These are phyloP conservation scores for Apotomis betuletana DNA, from an alignment of 2,888 invertebrate genomes.

Conservation along the genomic window DNA sequence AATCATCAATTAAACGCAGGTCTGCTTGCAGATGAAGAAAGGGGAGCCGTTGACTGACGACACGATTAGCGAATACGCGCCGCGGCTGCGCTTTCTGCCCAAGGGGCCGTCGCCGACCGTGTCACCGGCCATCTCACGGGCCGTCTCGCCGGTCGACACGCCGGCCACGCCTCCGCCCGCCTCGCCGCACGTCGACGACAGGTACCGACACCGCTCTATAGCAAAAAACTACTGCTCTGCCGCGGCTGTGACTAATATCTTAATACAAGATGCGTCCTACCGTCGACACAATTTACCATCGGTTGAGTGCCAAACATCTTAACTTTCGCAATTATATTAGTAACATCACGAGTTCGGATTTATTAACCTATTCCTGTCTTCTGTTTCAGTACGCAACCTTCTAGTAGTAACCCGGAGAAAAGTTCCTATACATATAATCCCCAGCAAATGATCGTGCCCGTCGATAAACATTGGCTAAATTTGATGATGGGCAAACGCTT, in stretches of 20 bases:
- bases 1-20: slow-evolving; percentile 15
- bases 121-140: slow-evolving; percentile 62
- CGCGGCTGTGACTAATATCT: too few relatives aligned
- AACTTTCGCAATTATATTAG: too few relatives aligned
- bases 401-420: slow-evolving; percentile 75
- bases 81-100: slow-evolving; percentile 71
- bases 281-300: too few relatives aligned
- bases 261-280: too few relatives aligned
- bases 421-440: slow-evolving; percentile 76
- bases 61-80: slow-evolving; percentile 69
- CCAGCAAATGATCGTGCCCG: slow-evolving; percentile 80
- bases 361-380: slow-evolving; percentile 33
- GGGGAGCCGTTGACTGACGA: slow-evolving; percentile 72
- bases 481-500: slow-evolving; percentile 86
- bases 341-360: too few relatives aligned
- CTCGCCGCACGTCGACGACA: slow-evolving; percentile 61
- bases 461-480: slow-evolving; percentile 84
- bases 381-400: slow-evolving; percentile 73
- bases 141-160: slow-evolving; percentile 53
- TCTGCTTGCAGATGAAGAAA: slow-evolving; percentile 66
- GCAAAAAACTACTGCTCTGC: too few relatives aligned
- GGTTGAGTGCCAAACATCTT: too few relatives aligned
- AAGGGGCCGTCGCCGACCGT: too few relatives aligned
- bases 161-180: slow-evolving; percentile 21
- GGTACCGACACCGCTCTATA: slow-evolving; percentile 52